Percentiles rank a stretch among this genome's conserved stretches.
These are phyloP conservation scores for Hypotaenidia philippensis DNA, from an alignment of 2,797 vertebrate genomes.

Conservation along the genomic window DNA sequence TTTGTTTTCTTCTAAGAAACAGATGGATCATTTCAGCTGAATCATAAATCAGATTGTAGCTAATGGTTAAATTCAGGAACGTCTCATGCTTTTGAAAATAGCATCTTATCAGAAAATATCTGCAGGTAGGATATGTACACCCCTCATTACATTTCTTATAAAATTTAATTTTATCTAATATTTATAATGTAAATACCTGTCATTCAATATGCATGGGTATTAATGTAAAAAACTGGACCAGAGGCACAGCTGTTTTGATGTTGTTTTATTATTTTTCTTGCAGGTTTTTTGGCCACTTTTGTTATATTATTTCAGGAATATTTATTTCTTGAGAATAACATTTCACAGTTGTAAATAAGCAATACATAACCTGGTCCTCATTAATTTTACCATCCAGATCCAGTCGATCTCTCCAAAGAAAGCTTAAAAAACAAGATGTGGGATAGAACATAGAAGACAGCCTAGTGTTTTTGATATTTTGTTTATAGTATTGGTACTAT, in stretches of 20 bases:
- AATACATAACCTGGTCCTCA: background rate
- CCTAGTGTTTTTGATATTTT: background rate
- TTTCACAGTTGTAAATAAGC: background rate
- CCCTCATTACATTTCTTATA: background rate
- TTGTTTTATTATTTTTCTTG: background rate
- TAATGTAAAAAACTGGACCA: background rate
- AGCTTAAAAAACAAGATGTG: background rate
- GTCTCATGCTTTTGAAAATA: background rate
- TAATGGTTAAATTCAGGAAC: constrained; percentile 8
- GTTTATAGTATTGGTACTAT: background rate
- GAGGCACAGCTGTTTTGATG: background rate
- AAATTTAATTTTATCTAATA: background rate
- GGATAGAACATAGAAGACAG: background rate
- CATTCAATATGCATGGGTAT: background rate
- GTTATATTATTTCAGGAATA: background rate
- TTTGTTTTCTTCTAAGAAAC: constrained; percentile 12
- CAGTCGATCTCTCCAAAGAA: background rate
- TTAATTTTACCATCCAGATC: background rate
- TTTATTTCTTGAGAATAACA: background rate
- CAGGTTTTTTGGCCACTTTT: background rate
- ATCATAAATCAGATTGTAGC: constrained; percentile 25
- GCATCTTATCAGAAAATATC: background rate
- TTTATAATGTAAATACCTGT: background rate
- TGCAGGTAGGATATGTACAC: background rate
- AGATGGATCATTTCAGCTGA: constrained; percentile 24